A percentile compares a stretch with the other conserved stretches of the same genome.
These are phyloP conservation scores for Drosophila paulistorum DNA, from an alignment of 1,140 invertebrate genomes.

Conservation along the genomic window DNA sequence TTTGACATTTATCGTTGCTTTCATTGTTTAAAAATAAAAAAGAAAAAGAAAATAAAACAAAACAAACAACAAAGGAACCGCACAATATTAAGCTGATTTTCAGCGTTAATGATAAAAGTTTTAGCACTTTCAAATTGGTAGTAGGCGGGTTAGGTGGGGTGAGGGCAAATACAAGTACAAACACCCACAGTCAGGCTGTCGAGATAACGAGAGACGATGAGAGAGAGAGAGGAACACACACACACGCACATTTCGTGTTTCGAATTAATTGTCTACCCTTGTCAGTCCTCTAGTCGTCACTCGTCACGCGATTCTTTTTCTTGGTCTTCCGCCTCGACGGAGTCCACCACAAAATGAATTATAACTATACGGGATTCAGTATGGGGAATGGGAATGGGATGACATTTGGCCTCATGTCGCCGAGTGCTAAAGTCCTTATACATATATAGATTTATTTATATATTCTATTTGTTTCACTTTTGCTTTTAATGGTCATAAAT, in stretches of 20 bases:
- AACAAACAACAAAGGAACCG: conserved; percentile 28
- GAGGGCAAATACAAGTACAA: too few species aligned
- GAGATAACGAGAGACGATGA: not conserved
- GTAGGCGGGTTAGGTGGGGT: not conserved
- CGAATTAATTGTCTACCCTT: conserved; percentile 78
- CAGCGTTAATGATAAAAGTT: conserved; percentile 77
- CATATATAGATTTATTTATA: conserved; percentile 22
- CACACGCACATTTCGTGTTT: conserved; percentile 40
- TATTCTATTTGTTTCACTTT: conserved; percentile 37
- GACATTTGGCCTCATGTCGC: conserved; percentile 33
- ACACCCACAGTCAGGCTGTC: not conserved
- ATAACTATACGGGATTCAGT: conserved; percentile 1
- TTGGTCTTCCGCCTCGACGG: not conserved
- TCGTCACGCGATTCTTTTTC: conserved; percentile 36
- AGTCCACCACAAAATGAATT: conserved; percentile 23
- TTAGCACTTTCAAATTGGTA: conserved; percentile 30
- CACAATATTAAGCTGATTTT: conserved; percentile 70
- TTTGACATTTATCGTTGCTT: conserved; percentile 65
- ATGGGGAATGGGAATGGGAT: not conserved
- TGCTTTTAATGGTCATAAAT: conserved; percentile 56
- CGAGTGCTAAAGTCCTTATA: conserved; percentile 33
- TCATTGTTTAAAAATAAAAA: not conserved
- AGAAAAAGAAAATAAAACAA: not conserved
- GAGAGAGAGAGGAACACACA: not conserved
- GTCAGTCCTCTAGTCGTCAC: conserved; percentile 63